Conservation (phyloP, 2,797 vertebrate species). For the Steatocranus sp. region DNA sequence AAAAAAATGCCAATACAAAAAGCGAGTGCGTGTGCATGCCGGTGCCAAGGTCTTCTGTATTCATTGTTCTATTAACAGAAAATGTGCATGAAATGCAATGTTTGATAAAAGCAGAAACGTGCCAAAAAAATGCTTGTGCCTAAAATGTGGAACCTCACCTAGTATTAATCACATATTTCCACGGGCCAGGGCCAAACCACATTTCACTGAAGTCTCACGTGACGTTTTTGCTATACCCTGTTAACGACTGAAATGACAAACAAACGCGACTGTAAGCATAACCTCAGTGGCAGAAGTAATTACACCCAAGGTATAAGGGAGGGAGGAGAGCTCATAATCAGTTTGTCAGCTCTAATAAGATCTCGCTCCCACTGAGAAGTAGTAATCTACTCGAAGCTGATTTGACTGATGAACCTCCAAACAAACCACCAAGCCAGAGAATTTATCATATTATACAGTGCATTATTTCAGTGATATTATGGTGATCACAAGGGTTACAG, state of each 20-base stretch:
- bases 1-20: background rate
- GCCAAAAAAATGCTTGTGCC: background rate
- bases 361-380: slow-evolving; percentile 37
- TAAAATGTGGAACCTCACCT: background rate
- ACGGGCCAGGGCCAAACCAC: background rate
- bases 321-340: slow-evolving; percentile 41
- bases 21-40: background rate
- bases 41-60: background rate
- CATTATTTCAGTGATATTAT: slow-evolving; percentile 38
- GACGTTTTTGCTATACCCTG: background rate
- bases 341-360: slow-evolving; percentile 58
- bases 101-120: background rate
- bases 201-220: background rate
- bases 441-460: slow-evolving; percentile 50
- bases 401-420: slow-evolving; percentile 64
- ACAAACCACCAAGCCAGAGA: slow-evolving; percentile 39
- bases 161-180: background rate
- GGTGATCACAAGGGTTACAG: slow-evolving; percentile 6
- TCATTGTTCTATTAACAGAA: background rate
- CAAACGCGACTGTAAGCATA: slow-evolving; percentile 7
- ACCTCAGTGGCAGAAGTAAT: slow-evolving; percentile 43
- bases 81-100: background rate
- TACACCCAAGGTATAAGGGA: slow-evolving; percentile 18
- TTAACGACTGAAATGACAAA: slow-evolving; percentile 14
- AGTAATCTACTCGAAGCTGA: slow-evolving; percentile 57